These are phyloP conservation scores for Nomada ruficornis DNA, from an alignment of 2,888 invertebrate species.

Conservation along the genomic window DNA sequence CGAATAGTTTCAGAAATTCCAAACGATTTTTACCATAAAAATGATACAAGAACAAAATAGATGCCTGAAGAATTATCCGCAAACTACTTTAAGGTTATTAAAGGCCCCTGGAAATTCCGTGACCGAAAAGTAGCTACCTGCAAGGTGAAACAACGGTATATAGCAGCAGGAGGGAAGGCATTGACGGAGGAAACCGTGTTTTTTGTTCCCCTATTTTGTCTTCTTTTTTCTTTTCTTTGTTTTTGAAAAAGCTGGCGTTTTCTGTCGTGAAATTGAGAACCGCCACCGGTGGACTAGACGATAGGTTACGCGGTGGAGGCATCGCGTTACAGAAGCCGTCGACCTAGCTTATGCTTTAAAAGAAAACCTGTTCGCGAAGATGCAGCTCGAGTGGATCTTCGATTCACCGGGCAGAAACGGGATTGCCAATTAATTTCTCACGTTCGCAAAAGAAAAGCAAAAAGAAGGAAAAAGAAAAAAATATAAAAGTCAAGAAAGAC, in stretches of 20 bases:
- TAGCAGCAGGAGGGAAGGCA: neutral
- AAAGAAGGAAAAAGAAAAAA: neutral
- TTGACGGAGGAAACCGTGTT: neutral
- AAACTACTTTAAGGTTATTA: no score
- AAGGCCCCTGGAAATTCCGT: no score
- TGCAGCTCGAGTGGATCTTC: slow-evolving; percentile 42
- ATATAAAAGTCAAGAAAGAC: neutral
- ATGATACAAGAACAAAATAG: no score
- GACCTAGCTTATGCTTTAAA: slow-evolving; percentile 64
- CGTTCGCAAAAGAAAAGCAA: neutral
- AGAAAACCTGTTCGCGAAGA: slow-evolving; percentile 59
- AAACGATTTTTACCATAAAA: no score
- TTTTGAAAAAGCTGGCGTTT: slow-evolving; percentile 32
- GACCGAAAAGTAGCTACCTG: no score
- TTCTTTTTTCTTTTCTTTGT: neutral
- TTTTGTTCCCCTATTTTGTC: no score
- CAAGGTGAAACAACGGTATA: no score
- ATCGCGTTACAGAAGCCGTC: slow-evolving; percentile 77
- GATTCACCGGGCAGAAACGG: slow-evolving; percentile 21
- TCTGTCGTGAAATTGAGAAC: slow-evolving; percentile 70
- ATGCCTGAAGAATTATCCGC: no score
- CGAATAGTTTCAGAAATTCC: no score
- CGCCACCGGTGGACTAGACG: slow-evolving; percentile 69
- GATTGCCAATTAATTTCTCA: slow-evolving; percentile 38
- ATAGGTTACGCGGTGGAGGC: slow-evolving; percentile 69